Percentiles rank a stretch among this genome's conserved stretches.
phyloP scores from a whole-genome alignment of 2,113 vertebrate genomes.

The Labeo rohita region DNA sequence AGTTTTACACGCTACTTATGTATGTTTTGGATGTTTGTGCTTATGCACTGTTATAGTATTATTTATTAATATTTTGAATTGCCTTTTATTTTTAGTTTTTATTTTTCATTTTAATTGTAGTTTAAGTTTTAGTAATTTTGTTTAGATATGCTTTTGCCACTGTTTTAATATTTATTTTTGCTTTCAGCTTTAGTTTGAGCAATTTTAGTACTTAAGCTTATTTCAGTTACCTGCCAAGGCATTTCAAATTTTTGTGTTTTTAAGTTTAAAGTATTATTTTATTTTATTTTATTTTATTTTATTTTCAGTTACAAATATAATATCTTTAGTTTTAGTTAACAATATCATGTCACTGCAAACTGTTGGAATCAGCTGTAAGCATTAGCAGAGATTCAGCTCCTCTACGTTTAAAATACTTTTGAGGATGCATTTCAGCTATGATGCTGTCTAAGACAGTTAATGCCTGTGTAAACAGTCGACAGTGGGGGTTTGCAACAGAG shows the following conservation, averaged over 20 bases:
- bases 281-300: too few relatives aligned
- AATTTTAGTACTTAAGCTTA: too few relatives aligned
- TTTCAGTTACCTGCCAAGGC: too few relatives aligned
- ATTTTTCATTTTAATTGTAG: neutral
- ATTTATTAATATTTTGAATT: neutral
- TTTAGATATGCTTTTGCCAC: neutral
- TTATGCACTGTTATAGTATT: neutral
- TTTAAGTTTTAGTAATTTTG: neutral
- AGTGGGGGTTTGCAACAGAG: neutral
- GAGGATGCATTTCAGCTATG: neutral
- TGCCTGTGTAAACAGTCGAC: neutral
- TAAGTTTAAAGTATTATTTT: too few relatives aligned
- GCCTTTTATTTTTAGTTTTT: too few relatives aligned
- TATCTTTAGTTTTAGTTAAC: too few relatives aligned
- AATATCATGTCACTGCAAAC: too few relatives aligned
- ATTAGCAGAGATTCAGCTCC: too few relatives aligned
- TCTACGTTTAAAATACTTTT: too few relatives aligned
- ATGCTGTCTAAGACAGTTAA: neutral
- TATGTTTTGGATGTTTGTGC: neutral
- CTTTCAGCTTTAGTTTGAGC: neutral
- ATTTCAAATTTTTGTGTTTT: too few relatives aligned
- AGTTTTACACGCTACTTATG: neutral
- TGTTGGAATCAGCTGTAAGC: too few relatives aligned
- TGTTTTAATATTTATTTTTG: neutral
- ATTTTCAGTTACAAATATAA: too few relatives aligned